phyloP scores from a whole-genome alignment of 2,888 invertebrate species.

The Tipula confusa region DNA sequence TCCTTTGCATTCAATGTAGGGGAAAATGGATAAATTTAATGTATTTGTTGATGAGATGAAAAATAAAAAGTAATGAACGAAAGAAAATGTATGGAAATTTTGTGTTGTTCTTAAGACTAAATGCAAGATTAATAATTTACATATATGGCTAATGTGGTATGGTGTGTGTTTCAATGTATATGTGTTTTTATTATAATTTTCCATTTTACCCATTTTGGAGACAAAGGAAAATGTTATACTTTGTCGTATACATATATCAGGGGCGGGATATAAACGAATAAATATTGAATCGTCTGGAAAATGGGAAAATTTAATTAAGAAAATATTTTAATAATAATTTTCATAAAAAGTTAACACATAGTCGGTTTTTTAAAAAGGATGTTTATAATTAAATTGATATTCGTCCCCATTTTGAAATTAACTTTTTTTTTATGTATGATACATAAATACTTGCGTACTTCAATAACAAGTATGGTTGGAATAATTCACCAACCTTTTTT shows the following conservation, averaged over 20 bases:
- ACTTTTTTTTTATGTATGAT: not conserved
- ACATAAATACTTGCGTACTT: not conserved
- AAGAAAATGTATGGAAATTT: not conserved
- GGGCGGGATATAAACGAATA: not conserved
- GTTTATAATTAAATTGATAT: not conserved
- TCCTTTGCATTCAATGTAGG: not conserved
- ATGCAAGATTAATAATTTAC: conserved; percentile 25
- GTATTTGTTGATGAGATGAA: conserved; percentile 20
- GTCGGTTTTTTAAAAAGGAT: not conserved
- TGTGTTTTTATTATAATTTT: not conserved
- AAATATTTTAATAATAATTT: conserved; percentile 3
- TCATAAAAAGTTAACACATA: not conserved
- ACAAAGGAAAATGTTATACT: not conserved
- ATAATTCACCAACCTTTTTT: too few species aligned
- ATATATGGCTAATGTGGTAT: conserved; percentile 4
- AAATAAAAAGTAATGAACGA: not conserved
- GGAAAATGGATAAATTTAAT: not conserved
- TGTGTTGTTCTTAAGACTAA: not conserved
- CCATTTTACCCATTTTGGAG: not conserved
- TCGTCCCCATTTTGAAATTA: not conserved
- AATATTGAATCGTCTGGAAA: conserved; percentile 25
- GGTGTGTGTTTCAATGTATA: not conserved
- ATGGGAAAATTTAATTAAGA: conserved; percentile 12
- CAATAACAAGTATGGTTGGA: too few species aligned
- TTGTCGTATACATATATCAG: not conserved